These are phyloP conservation scores for Ceratosolen solmsi DNA, from an alignment of 1,140 invertebrate genomes.

Conservation along the genomic window DNA sequence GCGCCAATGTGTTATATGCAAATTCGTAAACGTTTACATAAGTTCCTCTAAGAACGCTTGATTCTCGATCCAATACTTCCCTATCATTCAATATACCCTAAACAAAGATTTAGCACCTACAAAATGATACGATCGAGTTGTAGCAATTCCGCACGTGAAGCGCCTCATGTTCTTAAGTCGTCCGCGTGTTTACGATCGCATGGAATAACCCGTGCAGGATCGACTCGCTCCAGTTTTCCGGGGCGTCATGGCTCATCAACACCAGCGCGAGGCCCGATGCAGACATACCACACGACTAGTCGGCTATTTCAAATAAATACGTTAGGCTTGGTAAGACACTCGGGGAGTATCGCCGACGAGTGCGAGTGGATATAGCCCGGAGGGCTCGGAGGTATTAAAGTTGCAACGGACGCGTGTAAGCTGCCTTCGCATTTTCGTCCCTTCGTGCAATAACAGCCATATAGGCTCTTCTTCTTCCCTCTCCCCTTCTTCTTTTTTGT, in stretches of 20 bases:
- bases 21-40: too few species aligned
- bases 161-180: too few species aligned
- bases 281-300: not conserved
- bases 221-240: too few species aligned
- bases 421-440: conserved; percentile 10
- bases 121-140: too few species aligned
- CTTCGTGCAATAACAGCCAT: not conserved
- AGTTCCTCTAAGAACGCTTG: too few species aligned
- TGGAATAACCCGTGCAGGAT: too few species aligned
- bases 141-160: too few species aligned
- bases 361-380: not conserved
- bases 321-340: not conserved
- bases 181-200: too few species aligned
- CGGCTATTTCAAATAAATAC: conserved; percentile 43
- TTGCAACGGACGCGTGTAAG: conserved; percentile 18
- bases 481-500: not conserved
- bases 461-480: not conserved
- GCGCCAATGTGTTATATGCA: too few species aligned
- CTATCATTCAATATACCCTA: too few species aligned
- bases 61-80: too few species aligned
- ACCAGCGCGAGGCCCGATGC: not conserved
- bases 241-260: not conserved
- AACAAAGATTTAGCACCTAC: too few species aligned
- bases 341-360: not conserved
- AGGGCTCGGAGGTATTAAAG: conserved; percentile 36